These are phyloP conservation scores for Lasioglossum baleicum DNA, from an alignment of 1,140 invertebrate species.

Conservation along the genomic window DNA sequence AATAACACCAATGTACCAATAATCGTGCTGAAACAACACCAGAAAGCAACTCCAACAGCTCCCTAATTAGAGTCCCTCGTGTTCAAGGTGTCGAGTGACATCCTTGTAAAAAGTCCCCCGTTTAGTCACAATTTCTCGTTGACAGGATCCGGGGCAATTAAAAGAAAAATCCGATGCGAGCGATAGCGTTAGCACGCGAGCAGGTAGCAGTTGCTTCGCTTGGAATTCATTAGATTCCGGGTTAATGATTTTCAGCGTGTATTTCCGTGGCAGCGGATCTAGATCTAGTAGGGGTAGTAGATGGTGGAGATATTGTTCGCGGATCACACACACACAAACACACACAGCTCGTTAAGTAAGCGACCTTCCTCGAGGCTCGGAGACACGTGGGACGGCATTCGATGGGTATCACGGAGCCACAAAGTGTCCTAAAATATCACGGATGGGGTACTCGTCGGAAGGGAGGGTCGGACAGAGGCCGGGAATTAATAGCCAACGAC, in stretches of 20 bases:
- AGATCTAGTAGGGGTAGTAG: neutral
- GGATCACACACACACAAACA: too few relatives aligned
- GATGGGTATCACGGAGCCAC: constrained; percentile 44
- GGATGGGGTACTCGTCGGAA: constrained; percentile 27
- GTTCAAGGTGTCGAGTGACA: too few relatives aligned
- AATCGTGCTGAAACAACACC: too few relatives aligned
- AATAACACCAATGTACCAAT: too few relatives aligned
- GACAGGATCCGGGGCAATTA: too few relatives aligned
- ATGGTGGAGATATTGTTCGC: constrained; percentile 12
- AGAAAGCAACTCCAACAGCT: too few relatives aligned
- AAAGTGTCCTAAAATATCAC: constrained; percentile 57
- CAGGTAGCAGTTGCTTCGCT: neutral
- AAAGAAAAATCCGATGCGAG: too few relatives aligned
- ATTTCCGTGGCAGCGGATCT: neutral
- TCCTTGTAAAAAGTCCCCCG: too few relatives aligned
- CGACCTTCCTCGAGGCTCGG: constrained; percentile 34
- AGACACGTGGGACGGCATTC: constrained; percentile 37
- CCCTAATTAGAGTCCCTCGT: too few relatives aligned
- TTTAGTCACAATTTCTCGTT: too few relatives aligned
- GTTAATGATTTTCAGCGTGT: neutral
- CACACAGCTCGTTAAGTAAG: constrained; percentile 39
- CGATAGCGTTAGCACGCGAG: neutral
- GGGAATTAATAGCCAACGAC: constrained; percentile 76
- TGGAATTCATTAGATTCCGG: neutral
- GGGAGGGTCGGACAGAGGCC: constrained; percentile 42